Base-by-base conservation (phyloP, 2,888 invertebrate species). In the Drosophila imparisetae region DNA sequence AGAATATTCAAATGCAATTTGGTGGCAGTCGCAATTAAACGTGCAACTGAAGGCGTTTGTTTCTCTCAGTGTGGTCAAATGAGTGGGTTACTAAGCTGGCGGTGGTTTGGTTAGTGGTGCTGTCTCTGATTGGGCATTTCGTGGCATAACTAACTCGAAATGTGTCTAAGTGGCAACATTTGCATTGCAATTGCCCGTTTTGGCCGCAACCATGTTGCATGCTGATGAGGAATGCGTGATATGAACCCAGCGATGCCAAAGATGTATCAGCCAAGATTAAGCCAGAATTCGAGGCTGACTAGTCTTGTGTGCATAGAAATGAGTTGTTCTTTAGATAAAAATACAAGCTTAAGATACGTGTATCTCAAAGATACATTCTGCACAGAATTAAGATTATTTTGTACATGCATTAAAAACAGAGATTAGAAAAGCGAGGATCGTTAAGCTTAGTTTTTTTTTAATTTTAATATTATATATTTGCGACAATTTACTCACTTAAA, bases 91-190 rank as follows among this genome's bases (percentile, higher is more conserved):
- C 59, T 36, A 61, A 52, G 60, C 48, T 30, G 53, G 24, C 58
- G 42, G 27, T 58, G 13, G 60, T 45, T 34, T 53, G 15, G 32
- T 45, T 45, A 15, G 52, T 36, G 42, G 27, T 42, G 64, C 71
- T 59, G 71, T 62, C 89, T 83, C 76, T 90, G 84, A 89, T 85
- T 89, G 89, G 87, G 65, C 84, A 86, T 70, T 77, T 83, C 42
- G 78, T 89, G 90, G 90, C 84, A 85, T 85, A 85, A 85, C 90
- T 83, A 85, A 78, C 87, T 81, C 84, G 81, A 89, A 85, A 89
- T 89, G 89, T 89, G 90, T 90, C 85, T 73, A 80, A 83, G 73
- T 89, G 86, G 78, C 90, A 86, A 66, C 86, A 86, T 84, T 81
- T 84, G 81, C 79, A 78, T 83, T 70, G 80, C 83, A 67, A 81